A percentile compares a stretch with the other conserved stretches of the same genome.
Evolutionary conservation across 2,888 invertebrate genomes (phyloP).

Genomic region (Apotomis capreana): DNA sequence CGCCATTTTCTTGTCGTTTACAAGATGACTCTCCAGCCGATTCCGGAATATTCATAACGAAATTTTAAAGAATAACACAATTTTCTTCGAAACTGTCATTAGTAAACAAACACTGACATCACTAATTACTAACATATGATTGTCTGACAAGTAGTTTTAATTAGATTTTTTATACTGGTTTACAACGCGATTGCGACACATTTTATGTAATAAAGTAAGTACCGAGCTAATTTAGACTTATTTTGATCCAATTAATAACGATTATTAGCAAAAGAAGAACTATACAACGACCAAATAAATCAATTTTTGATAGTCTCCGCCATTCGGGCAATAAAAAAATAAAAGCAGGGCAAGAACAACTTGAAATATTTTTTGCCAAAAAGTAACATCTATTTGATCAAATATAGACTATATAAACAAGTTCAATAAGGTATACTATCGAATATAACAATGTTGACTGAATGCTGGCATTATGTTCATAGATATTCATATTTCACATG

Average conservation of each 20-base stretch:
- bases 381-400: not conserved
- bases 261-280: conserved; percentile 14
- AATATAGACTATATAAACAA: not conserved
- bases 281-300: conserved; percentile 34
- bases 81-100: conserved; percentile 60
- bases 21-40: conserved; percentile 75
- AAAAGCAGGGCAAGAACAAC: conserved; percentile 38
- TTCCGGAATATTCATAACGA: conserved; percentile 69
- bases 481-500: conserved; percentile 27
- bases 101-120: conserved; percentile 81
- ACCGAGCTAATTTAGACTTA: conserved; percentile 9
- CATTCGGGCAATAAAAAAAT: conserved; percentile 41
- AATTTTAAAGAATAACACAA: conserved; percentile 49
- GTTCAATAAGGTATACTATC: not conserved
- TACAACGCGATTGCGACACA: conserved; percentile 39
- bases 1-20: conserved; percentile 81
- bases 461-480: conserved; percentile 13
- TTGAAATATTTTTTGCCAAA: conserved; percentile 33
- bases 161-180: conserved; percentile 48
- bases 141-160: conserved; percentile 74
- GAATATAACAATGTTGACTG: not conserved
- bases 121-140: conserved; percentile 80
- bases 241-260: conserved; percentile 3
- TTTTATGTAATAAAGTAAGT: conserved; percentile 30
- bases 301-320: conserved; percentile 40